These are phyloP conservation scores for Caerostris darwini DNA, from an alignment of 1,140 invertebrate genomes.

Conservation along the genomic window DNA sequence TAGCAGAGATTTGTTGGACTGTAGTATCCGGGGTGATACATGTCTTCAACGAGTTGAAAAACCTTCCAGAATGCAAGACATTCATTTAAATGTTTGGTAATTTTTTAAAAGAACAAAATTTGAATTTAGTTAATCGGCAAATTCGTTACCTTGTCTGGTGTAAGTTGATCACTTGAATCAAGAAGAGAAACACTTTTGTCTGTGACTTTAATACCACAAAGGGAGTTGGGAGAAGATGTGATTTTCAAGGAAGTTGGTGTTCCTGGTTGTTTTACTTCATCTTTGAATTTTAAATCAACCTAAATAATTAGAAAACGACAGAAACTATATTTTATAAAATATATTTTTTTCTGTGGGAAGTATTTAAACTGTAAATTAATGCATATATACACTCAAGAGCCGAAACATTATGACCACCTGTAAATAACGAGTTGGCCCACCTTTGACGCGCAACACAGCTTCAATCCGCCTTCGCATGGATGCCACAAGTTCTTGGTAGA, in stretches of 20 bases:
- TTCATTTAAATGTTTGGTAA: background rate
- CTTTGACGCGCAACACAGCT: too few relatives aligned
- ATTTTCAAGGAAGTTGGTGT: slow-evolving; percentile 83
- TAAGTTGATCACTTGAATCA: slow-evolving; percentile 80
- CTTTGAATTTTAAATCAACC: slow-evolving; percentile 83
- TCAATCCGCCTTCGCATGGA: too few relatives aligned
- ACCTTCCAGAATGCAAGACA: slow-evolving; percentile 37
- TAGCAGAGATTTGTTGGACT: slow-evolving; percentile 37
- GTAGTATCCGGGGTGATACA: slow-evolving; percentile 32
- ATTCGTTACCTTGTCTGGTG: slow-evolving; percentile 45
- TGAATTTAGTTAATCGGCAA: background rate
- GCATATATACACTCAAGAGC: too few relatives aligned
- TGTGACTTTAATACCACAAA: slow-evolving; percentile 85
- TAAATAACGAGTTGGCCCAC: too few relatives aligned
- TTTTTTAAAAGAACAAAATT: background rate
- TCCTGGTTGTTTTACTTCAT: slow-evolving; percentile 83
- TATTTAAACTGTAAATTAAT: too few relatives aligned
- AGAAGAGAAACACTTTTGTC: slow-evolving; percentile 85
- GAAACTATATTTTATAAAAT: too few relatives aligned
- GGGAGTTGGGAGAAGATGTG: slow-evolving; percentile 83
- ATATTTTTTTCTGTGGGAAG: too few relatives aligned
- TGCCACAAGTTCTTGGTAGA: too few relatives aligned
- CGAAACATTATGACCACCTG: too few relatives aligned
- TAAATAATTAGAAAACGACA: slow-evolving; percentile 68
- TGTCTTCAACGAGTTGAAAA: slow-evolving; percentile 20